Percentiles rank a stretch among this genome's conserved stretches.
These are phyloP conservation scores for Hydropsyche tenuis DNA, from an alignment of 1,140 invertebrate genomes.

Conservation along the genomic window DNA sequence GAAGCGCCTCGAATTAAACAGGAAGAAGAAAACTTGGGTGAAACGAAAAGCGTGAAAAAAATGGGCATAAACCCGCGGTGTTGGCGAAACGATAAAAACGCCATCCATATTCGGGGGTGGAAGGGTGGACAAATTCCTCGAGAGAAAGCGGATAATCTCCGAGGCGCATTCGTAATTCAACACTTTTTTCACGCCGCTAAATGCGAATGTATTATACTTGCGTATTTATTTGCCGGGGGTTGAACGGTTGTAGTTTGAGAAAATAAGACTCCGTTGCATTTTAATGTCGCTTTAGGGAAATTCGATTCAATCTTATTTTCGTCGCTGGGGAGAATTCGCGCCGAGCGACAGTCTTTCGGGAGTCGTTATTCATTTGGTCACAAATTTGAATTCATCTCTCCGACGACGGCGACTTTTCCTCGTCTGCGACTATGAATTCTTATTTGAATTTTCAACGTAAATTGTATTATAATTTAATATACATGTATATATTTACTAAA, in stretches of 20 bases:
- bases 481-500: too few species aligned
- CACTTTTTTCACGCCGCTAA: not conserved
- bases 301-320: conserved; percentile 5
- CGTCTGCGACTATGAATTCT: too few species aligned
- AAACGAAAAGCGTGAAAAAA: conserved; percentile 41
- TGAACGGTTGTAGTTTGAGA: not conserved
- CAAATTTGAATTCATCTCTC: too few species aligned
- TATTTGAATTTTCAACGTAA: too few species aligned
- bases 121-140: conserved; percentile 18
- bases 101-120: not conserved
- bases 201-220: not conserved
- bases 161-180: conserved; percentile 24
- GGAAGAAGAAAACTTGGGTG: conserved; percentile 35
- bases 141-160: conserved; percentile 16
- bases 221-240: not conserved
- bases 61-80: conserved; percentile 43
- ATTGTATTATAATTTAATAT: too few species aligned
- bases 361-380: too few species aligned
- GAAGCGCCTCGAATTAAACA: conserved; percentile 47
- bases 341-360: too few species aligned
- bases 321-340: not conserved
- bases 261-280: conserved; percentile 14
- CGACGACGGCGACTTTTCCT: too few species aligned
- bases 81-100: conserved; percentile 19
- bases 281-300: conserved; percentile 1